Evolutionary conservation across 2,113 vertebrate genomes (phyloP), one percentile per base, ranked within the genome.

Genomic region (Plotosus lineatus): DNA sequence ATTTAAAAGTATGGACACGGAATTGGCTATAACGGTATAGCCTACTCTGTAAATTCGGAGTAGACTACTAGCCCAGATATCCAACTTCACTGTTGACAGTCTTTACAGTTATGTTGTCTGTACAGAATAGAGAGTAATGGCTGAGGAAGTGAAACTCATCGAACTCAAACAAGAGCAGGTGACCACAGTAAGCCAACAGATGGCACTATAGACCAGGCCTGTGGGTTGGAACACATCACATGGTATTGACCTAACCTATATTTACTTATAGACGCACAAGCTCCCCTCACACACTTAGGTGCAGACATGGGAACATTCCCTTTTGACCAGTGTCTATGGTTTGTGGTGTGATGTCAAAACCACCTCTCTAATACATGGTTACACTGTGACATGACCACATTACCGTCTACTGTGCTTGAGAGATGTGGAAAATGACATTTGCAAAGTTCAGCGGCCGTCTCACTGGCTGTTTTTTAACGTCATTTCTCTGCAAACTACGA

Each of bases 241-340:
- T 68, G 19, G 46, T 83, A 71, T 86, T 85, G 73, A 68, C 83
- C 74, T 83, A 86, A 85, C 84, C 84, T 78, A 82, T 74, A 86
- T 85, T 85, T 28, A 46, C 46, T 65, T 42, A 85, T n/a, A 53
- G 46, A 82, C 48, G 38, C 85, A 79, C 51, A 73, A 44, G 31
- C 75, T 83, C 75, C 60, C 50, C 83, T 80, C 81, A 10, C 19
- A 72, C 23, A 48, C 76, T 46, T 66, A 58, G 71, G 8, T 11
- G 51, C 71, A 75, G 71, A 81, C 71, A 66, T 50, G 72, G 79
- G 71, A 81, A 81, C 44, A 60, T 75, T 81, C 46, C 60, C 72
- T 75, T 81, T 40, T 74, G 69, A 79, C 56, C 56, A 66, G 68
- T 55, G 71, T 68, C 58, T 60, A 63, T 74, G 69, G 77, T 83